Base-by-base conservation (phyloP, 1,140 invertebrate species). In the Mizuhopecten yessoensis region DNA sequence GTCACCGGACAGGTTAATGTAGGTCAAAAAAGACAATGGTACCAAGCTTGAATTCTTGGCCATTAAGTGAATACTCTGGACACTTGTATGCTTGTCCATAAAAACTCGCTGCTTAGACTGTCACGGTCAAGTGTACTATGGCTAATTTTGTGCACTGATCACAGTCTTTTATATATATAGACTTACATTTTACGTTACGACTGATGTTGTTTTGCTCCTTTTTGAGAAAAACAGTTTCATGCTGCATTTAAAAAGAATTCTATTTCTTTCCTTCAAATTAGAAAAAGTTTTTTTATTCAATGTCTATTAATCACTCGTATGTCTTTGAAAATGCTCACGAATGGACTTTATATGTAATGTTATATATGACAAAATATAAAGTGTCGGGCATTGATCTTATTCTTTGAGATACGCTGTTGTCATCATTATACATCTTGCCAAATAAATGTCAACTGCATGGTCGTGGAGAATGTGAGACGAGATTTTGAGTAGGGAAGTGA, bases 371-470 rank as follows among this genome's bases (percentile, higher is more conserved):
- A 17, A 45, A 45, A 45, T 45, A 1, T 23, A 75, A 75, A 13
- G 57, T 75, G 1, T n/a, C 23, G 29, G 57, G 29, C 45, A 20
- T 49, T 13, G n/a, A n/a, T n/a, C n/a, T n/a, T n/a, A n/a, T n/a
- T n/a, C n/a, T n/a, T n/a, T n/a, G n/a, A n/a, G n/a, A n/a, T n/a
- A n/a, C n/a, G n/a, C n/a, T n/a, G n/a, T n/a, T n/a, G n/a, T n/a
- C n/a, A 45, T 45, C 36, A 29, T 75, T 29, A 75, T n/a, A 75
- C 57, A n/a, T n/a, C n/a, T 5, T 29, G 57, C 57, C 57, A 75
- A 75, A n/a, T 75, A 75, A 75, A 75, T 75, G 57, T 75, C 57
- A 75, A 75, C 57, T 75, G n/a, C 23, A n/a, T n/a, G 57, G 57
- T 29, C 15, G 5, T 29, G 57, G 57, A 75, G 57, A 75, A 75